Conservation (phyloP, 2,888 invertebrate species). For the Dicranocentrus wangi region DNA sequence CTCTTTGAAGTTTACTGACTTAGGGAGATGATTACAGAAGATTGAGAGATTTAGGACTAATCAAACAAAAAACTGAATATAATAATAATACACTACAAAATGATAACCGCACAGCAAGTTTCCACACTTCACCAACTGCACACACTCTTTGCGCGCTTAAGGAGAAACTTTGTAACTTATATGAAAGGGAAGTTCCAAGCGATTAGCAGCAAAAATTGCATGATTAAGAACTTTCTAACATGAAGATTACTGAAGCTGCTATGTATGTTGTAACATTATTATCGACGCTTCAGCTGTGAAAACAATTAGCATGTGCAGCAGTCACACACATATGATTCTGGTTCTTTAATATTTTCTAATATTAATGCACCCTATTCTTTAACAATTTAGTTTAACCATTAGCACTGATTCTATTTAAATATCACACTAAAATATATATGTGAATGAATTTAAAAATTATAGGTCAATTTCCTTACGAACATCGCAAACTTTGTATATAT, state of each 20-base stretch:
- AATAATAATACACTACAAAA: constrained; percentile 6
- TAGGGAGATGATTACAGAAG: neutral
- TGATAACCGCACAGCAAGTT: constrained; percentile 34
- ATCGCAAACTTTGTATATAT: too few species aligned
- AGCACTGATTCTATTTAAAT: too few species aligned
- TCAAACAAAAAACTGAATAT: constrained; percentile 45
- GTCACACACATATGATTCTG: constrained; percentile 24
- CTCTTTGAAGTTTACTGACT: constrained; percentile 8
- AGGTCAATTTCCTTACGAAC: too few species aligned
- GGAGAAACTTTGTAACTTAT: constrained; percentile 49
- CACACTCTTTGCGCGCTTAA: neutral
- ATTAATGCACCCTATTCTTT: too few species aligned
- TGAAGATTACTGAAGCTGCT: constrained; percentile 45
- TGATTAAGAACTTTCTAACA: constrained; percentile 60
- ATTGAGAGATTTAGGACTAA: constrained; percentile 26
- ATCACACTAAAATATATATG: too few species aligned
- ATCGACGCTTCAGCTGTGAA: constrained; percentile 32
- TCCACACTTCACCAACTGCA: neutral
- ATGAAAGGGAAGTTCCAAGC: constrained; percentile 61
- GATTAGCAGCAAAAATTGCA: constrained; percentile 62
- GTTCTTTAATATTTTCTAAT: too few species aligned
- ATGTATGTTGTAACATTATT: constrained; percentile 53
- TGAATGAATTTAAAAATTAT: too few species aligned
- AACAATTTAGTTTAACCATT: too few species aligned
- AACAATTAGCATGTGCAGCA: constrained; percentile 51